A percentile compares a stretch with the other conserved stretches of the same genome.
These are phyloP conservation scores for Pachyramphus minor DNA, from an alignment of 2,113 vertebrate species.

Conservation along the genomic window DNA sequence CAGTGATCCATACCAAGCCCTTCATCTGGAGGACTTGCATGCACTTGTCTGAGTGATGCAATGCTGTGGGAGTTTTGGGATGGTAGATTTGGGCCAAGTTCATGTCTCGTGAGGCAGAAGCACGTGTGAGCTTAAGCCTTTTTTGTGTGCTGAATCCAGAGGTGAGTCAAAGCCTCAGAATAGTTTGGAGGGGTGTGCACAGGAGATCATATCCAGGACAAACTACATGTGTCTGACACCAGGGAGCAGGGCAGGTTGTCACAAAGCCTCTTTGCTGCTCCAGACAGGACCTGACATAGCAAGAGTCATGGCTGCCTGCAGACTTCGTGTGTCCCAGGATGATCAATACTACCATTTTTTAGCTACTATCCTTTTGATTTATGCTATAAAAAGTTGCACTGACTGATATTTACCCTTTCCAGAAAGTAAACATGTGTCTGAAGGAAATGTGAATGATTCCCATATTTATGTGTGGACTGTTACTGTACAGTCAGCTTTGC, in stretches of 20 bases:
- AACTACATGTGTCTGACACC: not conserved
- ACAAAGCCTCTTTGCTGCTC: not conserved
- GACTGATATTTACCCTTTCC: not conserved
- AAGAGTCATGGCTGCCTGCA: not conserved
- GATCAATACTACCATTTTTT: not conserved
- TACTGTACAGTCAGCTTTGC: not conserved
- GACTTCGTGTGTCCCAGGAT: not conserved
- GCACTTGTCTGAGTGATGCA: fast-evolving
- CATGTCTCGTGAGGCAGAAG: not conserved
- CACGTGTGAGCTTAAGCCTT: not conserved
- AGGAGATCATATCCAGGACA: fast-evolving
- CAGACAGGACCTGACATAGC: fast-evolving
- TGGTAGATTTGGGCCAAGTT: not conserved
- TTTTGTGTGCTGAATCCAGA: not conserved
- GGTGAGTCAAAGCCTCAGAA: not conserved
- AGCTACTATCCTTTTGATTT: not conserved
- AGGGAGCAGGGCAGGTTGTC: not conserved
- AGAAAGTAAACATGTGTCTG: not conserved
- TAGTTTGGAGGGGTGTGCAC: not conserved
- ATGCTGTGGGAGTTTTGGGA: not conserved
- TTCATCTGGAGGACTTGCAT: fast-evolving
- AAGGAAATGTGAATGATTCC: not conserved
- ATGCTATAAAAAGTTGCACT: not conserved
- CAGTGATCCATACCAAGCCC: not conserved
- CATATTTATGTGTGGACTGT: not conserved